phyloP scores from a whole-genome alignment of 2,113 vertebrate species.

The Mirounga angustirostris region DNA sequence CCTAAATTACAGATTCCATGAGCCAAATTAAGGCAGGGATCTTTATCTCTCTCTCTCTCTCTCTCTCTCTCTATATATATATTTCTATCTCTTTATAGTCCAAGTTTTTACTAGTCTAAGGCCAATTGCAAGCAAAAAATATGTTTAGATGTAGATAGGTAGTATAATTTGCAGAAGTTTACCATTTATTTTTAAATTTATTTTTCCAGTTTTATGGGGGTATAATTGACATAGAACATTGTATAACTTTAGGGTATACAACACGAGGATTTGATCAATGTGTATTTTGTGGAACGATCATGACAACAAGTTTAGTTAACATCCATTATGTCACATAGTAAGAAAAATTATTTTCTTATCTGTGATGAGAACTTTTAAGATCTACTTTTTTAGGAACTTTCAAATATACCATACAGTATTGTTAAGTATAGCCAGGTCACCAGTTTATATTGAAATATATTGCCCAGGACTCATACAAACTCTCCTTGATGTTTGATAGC shows the following conservation, averaged over 20 bases:
- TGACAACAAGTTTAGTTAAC: not conserved
- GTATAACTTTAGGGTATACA: not conserved
- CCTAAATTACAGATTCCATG: slow-evolving; percentile 19
- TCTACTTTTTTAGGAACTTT: not conserved
- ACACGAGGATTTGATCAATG: not conserved
- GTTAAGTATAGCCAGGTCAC: not conserved
- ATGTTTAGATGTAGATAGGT: not conserved
- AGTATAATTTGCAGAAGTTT: not conserved
- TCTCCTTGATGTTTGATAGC: slow-evolving; percentile 11
- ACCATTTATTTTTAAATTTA: not conserved
- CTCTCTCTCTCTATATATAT: not conserved
- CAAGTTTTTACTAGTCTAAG: not conserved
- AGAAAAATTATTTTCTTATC: not conserved
- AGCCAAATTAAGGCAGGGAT: not conserved
- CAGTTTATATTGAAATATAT: slow-evolving; percentile 5
- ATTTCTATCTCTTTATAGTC: not conserved
- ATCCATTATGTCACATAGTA: not conserved
- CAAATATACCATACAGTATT: not conserved
- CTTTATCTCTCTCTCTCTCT: not conserved
- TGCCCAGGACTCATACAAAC: not conserved
- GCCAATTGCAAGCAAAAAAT: not conserved
- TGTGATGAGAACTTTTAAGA: not conserved
- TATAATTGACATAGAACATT: not conserved
- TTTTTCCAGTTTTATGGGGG: not conserved
- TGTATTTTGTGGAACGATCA: not conserved